phyloP scores from a whole-genome alignment of 2,888 invertebrate species.

The Idaea dimidiata region DNA sequence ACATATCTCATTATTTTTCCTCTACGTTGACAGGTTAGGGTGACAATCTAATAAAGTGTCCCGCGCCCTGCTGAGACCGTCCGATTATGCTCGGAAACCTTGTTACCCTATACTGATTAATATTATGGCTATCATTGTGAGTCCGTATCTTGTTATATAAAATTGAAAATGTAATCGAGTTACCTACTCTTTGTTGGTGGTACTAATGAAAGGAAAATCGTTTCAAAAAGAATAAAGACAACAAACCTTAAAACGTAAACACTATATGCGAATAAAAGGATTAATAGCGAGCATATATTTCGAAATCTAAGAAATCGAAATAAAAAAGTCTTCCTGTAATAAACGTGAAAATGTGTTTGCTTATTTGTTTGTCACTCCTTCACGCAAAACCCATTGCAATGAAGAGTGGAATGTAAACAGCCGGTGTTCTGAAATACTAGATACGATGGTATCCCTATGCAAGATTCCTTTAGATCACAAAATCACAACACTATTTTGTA shows the following conservation, averaged over 20 bases:
- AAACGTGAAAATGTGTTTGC: no score
- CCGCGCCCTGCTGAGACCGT: slow-evolving; percentile 71
- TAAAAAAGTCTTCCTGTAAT: no score
- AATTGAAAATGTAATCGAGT: slow-evolving; percentile 62
- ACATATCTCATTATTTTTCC: slow-evolving; percentile 5
- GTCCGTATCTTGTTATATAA: slow-evolving; percentile 27
- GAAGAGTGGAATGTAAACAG: no score
- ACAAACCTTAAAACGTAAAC: not conserved
- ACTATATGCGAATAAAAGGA: not conserved
- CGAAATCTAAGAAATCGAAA: not conserved
- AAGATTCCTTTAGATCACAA: no score
- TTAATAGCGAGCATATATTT: not conserved
- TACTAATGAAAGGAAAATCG: slow-evolving; percentile 7
- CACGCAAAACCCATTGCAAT: no score
- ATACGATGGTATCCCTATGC: no score
- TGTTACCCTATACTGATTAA: slow-evolving; percentile 78
- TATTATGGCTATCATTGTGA: slow-evolving; percentile 59
- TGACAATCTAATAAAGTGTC: slow-evolving; percentile 75
- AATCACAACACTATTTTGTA: not conserved
- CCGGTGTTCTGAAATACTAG: no score
- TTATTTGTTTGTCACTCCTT: no score
- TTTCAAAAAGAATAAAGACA: not conserved
- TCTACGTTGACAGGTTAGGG: slow-evolving; percentile 64
- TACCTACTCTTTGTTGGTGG: slow-evolving; percentile 26
- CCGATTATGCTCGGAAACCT: slow-evolving; percentile 72